Evolutionary conservation across 2,113 vertebrate genomes (phyloP).

Genomic region (Mobula hypostoma): DNA sequence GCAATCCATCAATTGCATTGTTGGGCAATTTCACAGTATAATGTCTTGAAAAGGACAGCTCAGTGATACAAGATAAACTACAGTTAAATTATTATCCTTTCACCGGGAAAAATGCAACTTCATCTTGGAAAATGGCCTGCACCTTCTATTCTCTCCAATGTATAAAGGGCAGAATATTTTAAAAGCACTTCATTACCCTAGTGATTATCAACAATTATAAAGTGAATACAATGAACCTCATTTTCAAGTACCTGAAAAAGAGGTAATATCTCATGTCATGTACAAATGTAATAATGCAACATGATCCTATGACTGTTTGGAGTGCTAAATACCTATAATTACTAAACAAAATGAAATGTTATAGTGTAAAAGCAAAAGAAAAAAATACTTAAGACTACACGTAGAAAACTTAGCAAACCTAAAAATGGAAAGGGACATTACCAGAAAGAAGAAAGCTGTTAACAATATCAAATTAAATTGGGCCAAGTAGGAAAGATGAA

Average conservation of each 20-base stretch:
- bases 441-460: too few species aligned
- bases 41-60: conserved; percentile 4
- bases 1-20: not conserved
- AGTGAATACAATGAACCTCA: conserved; percentile 34
- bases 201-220: conserved; percentile 40
- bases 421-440: too few species aligned
- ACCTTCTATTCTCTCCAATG: not conserved
- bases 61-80: conserved; percentile 26
- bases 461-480: too few species aligned
- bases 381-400: too few species aligned
- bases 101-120: not conserved
- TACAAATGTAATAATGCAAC: not conserved
- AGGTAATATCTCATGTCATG: not conserved
- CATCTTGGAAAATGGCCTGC: conserved; percentile 1
- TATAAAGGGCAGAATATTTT: conserved; percentile 22
- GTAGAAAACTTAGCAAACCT: too few species aligned
- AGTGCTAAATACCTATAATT: not conserved
- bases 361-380: too few species aligned
- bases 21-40: not conserved
- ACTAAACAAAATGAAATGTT: too few species aligned
- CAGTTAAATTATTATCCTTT: conserved; percentile 21
- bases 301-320: not conserved
- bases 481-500: too few species aligned
- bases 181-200: conserved; percentile 24
- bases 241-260: not conserved